phyloP scores from a whole-genome alignment of 2,113 vertebrate genomes.

The Anolis carolinensis region DNA sequence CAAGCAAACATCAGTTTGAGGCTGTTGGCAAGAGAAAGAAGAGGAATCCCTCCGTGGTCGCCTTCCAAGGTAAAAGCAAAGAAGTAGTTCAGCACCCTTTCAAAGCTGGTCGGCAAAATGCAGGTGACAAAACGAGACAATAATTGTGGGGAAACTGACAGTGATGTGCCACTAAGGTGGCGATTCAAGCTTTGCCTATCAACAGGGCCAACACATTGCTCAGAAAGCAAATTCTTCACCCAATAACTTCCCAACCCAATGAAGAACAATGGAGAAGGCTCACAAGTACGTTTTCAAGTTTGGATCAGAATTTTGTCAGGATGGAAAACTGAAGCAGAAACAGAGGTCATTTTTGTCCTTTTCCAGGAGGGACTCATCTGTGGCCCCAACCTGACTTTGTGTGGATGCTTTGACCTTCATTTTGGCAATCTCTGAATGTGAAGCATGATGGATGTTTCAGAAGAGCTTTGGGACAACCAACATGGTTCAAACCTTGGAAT shows the following conservation, averaged over 20 bases:
- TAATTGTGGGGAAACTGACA: background rate
- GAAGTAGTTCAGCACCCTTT: constrained; percentile 19
- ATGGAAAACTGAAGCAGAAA: no score
- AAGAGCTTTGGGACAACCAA: no score
- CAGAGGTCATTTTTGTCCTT: no score
- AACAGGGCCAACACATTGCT: constrained; percentile 6
- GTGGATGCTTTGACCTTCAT: no score
- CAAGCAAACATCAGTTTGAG: constrained; percentile 16
- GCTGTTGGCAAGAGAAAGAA: background rate
- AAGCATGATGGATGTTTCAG: no score
- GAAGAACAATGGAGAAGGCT: background rate
- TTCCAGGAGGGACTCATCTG: no score
- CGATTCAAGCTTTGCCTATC: background rate
- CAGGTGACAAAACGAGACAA: constrained; percentile 25
- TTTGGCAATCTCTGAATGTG: no score
- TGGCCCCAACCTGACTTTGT: no score
- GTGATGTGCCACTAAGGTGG: constrained; percentile 20
- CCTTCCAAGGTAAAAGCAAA: constrained; percentile 38
- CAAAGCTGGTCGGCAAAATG: constrained; percentile 15
- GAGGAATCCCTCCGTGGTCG: background rate
- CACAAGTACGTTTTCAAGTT: background rate
- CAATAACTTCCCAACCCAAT: background rate
- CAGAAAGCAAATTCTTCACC: background rate
- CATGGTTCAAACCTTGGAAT: background rate
- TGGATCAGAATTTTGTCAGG: background rate